These are phyloP conservation scores for Drosophila mimica DNA, from an alignment of 2,888 invertebrate genomes.

Conservation along the genomic window DNA sequence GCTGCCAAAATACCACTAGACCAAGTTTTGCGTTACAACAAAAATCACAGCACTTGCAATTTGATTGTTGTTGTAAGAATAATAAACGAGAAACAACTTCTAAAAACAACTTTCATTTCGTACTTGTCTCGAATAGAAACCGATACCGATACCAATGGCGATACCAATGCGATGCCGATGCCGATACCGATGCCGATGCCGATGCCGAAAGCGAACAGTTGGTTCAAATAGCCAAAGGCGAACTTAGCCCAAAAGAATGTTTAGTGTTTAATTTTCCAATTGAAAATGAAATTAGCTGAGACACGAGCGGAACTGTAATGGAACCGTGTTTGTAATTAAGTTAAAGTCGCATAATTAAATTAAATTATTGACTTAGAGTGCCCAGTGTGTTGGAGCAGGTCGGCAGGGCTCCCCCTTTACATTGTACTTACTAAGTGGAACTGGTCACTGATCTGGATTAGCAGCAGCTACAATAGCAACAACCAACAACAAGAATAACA, in stretches of 20 bases:
- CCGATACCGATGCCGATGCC: slow-evolving; percentile 22
- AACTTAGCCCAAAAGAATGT: slow-evolving; percentile 57
- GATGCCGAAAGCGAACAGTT: slow-evolving; percentile 21
- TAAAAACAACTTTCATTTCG: slow-evolving; percentile 78
- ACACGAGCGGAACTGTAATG: slow-evolving; percentile 14
- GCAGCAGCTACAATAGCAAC: slow-evolving; percentile 59
- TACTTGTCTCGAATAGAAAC: slow-evolving; percentile 50
- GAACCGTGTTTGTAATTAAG: slow-evolving; percentile 72
- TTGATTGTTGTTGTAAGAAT: slow-evolving; percentile 65
- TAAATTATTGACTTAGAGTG: slow-evolving; percentile 74
- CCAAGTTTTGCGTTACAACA: slow-evolving; percentile 60
- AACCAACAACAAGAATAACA: slow-evolving; percentile 20
- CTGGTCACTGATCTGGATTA: slow-evolving; percentile 81
- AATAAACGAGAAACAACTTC: slow-evolving; percentile 75
- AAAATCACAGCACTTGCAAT: slow-evolving; percentile 63
- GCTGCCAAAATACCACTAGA: slow-evolving; percentile 65
- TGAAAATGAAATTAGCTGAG: slow-evolving; percentile 39
- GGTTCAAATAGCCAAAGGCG: slow-evolving; percentile 20
- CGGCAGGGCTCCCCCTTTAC: slow-evolving; percentile 33
- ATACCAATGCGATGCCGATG: slow-evolving; percentile 13
- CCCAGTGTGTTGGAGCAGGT: slow-evolving; percentile 13
- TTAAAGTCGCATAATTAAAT: slow-evolving; percentile 82
- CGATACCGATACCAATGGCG: slow-evolving; percentile 23
- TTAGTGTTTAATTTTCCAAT: slow-evolving; percentile 52
- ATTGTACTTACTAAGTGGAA: slow-evolving; percentile 78